phyloP scores from a whole-genome alignment of 2,888 invertebrate genomes.

The Euclidia mi region DNA sequence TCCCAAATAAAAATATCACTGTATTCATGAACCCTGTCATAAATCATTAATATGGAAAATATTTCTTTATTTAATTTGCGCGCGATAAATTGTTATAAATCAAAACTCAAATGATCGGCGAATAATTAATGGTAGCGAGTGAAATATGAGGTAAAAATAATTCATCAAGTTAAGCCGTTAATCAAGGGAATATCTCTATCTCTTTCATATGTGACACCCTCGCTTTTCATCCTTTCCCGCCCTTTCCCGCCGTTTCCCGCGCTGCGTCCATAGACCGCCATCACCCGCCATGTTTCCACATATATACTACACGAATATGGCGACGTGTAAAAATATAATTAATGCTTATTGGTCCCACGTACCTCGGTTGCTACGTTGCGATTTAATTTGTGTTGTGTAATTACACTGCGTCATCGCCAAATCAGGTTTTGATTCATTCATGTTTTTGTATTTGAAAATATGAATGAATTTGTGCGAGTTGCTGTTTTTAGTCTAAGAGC shows the following conservation, averaged over 20 bases:
- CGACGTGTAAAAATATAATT: constrained; percentile 66
- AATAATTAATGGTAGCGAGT: too few relatives aligned
- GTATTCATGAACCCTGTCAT: too few relatives aligned
- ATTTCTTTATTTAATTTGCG: too few relatives aligned
- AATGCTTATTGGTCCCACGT: constrained; percentile 69
- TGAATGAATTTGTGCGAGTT: constrained; percentile 5
- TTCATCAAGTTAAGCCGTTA: constrained; percentile 49
- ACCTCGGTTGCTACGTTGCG: constrained; percentile 28
- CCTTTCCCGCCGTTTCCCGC: too few relatives aligned
- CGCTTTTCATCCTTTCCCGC: too few relatives aligned
- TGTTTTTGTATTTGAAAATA: not conserved
- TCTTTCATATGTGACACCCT: constrained; percentile 60
- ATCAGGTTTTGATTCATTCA: constrained; percentile 16
- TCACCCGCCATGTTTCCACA: too few relatives aligned
- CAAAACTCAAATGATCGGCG: too few relatives aligned
- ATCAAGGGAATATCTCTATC: constrained; percentile 66
- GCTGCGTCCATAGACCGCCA: too few relatives aligned
- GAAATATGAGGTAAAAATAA: constrained; percentile 33
- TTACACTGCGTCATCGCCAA: constrained; percentile 31
- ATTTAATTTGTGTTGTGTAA: constrained; percentile 44
- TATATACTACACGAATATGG: constrained; percentile 47
- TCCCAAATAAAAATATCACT: too few relatives aligned
- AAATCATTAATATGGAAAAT: too few relatives aligned
- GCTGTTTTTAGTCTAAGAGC: not conserved
- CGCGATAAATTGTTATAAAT: too few relatives aligned